Evolutionary conservation across 2,113 vertebrate species (phyloP), one percentile per base, ranked within the genome.

Genomic region (Reinhardtius hippoglossoides): DNA sequence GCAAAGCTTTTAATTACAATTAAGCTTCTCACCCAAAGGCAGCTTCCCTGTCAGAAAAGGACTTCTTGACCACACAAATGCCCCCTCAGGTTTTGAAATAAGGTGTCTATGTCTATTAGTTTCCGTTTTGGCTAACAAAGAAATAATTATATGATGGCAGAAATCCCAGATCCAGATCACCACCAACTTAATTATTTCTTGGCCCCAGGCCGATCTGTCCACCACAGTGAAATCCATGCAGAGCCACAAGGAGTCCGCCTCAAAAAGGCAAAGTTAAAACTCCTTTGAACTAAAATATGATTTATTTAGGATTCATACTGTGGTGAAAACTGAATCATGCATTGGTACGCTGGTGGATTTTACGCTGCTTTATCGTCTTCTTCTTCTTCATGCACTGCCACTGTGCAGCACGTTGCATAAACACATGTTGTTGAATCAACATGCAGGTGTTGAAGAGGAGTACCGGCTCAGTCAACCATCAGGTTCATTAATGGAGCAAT

Each of bases 61-160:
- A 42, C 40, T 10, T 42, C 40, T 40, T 12, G 9, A 42, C 9
- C 3, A 42, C 40, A 42, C 40, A 42, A 42, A 42, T 13, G 40
- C 57, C 44, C 74, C 63, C 73, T 9, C 24, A 55, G 44, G 67
- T 76, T 83, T 72, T 57, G 26, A 64, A 84, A 75, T 78, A 24
- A 67, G 59, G 52, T 63, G 74, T 81, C 74, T 18, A 10, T 76
- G 68, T 72, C 55, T 67, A 67, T 85, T 82, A 66, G 60, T 67
- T 78, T 74, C 71, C 70, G 55, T 71, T 75, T 64, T 72, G 71
- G 61, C 56, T n/a, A 56, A 80, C 77, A 81, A 81, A 82, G 75
- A 76, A 82, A 80, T 72, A 61, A 86, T 88, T 71, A 74, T 76
- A 74, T 26, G 55, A 78, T 89, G 88, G 87, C 85, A 72, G n/a